Evolutionary conservation across 2,888 invertebrate species (phyloP).

Genomic region (Galeopsomyia nigrocyanea): DNA sequence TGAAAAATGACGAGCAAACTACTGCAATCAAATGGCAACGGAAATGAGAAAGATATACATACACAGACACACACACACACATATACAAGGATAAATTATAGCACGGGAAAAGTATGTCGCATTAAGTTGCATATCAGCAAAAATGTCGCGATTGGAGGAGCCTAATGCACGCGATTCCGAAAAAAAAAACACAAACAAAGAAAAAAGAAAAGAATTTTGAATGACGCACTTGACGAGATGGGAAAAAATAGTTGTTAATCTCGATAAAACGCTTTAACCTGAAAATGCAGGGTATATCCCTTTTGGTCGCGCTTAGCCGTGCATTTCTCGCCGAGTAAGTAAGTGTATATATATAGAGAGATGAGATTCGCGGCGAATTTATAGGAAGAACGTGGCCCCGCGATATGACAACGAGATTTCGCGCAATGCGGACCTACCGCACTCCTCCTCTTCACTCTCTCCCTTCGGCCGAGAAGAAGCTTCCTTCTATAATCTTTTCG

Average conservation of each 20-base stretch:
- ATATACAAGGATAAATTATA: too few relatives aligned
- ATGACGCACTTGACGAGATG: not conserved
- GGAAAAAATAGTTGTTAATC: conserved; percentile 1
- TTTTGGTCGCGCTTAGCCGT: too few relatives aligned
- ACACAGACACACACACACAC: too few relatives aligned
- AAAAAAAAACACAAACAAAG: not conserved
- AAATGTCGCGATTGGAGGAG: too few relatives aligned
- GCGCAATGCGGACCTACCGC: not conserved
- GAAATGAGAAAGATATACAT: too few relatives aligned
- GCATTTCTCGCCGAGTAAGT: too few relatives aligned
- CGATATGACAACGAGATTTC: conserved; percentile 39
- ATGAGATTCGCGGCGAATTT: conserved; percentile 51
- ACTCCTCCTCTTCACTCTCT: not conserved
- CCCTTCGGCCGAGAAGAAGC: not conserved
- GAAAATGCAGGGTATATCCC: not conserved
- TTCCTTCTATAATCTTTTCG: too few relatives aligned
- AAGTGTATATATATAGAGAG: not conserved
- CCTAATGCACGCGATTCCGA: too few relatives aligned
- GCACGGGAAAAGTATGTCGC: too few relatives aligned
- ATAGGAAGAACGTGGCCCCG: conserved; percentile 41
- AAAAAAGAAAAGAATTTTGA: not conserved
- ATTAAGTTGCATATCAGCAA: too few relatives aligned
- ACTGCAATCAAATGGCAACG: too few relatives aligned
- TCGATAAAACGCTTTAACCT: conserved; percentile 10
- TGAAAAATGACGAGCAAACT: too few relatives aligned